Base-by-base conservation (phyloP, 2,888 invertebrate species). In the Leptinotarsa rubiginosa region DNA sequence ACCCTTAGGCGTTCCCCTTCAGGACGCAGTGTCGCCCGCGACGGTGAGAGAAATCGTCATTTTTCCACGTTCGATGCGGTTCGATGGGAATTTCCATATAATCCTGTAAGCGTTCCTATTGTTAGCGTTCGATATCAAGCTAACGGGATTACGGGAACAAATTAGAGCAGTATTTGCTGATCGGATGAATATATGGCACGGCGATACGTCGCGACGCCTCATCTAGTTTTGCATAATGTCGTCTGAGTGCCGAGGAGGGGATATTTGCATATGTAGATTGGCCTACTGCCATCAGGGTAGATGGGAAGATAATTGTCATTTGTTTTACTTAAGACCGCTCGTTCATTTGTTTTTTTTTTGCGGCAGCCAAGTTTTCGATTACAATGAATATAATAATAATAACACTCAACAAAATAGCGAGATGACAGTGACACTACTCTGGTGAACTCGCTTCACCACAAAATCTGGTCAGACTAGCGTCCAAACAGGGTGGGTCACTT, bases 81-180 rank as follows among this genome's bases (percentile, higher is more conserved):
- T 50, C 50, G 49, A 31, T 49, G 70, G 70, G 68, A 71, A 84
- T 84, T 84, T 84, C 81, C 84, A 84, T 84, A 84, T 84, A 84
- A 84, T 84, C 84, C 83, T 64, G 80, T 84, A 80, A 84, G 70
- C 72, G 78, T 74, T 65, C 41, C 65, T 18, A 66, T 56, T 78
- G 75, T 76, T 75, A 77, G 67, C 68, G 73, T 77, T 77, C 69
- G 70, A 75, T 81, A 80, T 79, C 78, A 76, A 71, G 77, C 75
- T 81, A 84, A 84, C 76, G 74, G 83, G 84, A 84, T 85, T 84
- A 84, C 77, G 77, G 49, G 78, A 73, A 77, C 75, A 83, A 84
- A 84, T 84, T 84, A 82, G 82, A 78, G 81, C 81, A 79, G 73
- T 85, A 85, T 85, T 85, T 84, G 76, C 84, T 79, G 81, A 83